Evolutionary conservation across 2,888 invertebrate genomes (phyloP), one percentile per base, ranked within the genome.

Genomic region (Leptarthrus brevirostris): DNA sequence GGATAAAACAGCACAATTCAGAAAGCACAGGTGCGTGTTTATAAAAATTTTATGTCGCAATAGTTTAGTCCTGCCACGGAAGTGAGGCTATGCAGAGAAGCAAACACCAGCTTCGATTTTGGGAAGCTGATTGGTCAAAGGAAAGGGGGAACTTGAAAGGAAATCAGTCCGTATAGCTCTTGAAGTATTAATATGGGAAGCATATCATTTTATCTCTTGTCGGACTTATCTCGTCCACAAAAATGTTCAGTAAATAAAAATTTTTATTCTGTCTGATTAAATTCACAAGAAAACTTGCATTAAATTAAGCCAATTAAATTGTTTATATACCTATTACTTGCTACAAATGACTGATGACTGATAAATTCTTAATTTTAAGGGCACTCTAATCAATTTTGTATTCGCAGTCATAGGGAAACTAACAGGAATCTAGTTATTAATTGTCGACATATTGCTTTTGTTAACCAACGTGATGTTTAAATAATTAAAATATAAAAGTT

Each of bases 391-490:
- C 8, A 36, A 3, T 1, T 52, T 10, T 12, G 12, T 52, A 61
- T 36, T 61, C 34, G 18, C 61, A 61, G 61, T 61, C 34, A 36
- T 61, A 61, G 61, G 61, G 30, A 56, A 61, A 61, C 61, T 61
- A 61, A 61, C 61, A 6, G 8, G 36, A 61, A 61, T 36, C 61
- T 61, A 61, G 36, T 61, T 61, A 61, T 61, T 30, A 40, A 20
- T 40, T 30, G 30, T 54, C 54, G 2, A 18, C n/a, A 61, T 61
- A 61, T 61, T 61, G 36, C 36, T 61, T 34, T 61, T 36, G 61
- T 61, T 61, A 34, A 61, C 40, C 61, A 61, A 61, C 61, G 34
- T 61, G 61, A 61, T 61, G 61, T 61, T 61, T 44, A n/a, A n/a
- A n/a, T n/a, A n/a, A n/a, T n/a, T n/a, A n/a, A n/a, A n/a, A n/a